These are phyloP conservation scores for Coendou prehensilis DNA, from an alignment of 2,797 vertebrate genomes.

Conservation along the genomic window DNA sequence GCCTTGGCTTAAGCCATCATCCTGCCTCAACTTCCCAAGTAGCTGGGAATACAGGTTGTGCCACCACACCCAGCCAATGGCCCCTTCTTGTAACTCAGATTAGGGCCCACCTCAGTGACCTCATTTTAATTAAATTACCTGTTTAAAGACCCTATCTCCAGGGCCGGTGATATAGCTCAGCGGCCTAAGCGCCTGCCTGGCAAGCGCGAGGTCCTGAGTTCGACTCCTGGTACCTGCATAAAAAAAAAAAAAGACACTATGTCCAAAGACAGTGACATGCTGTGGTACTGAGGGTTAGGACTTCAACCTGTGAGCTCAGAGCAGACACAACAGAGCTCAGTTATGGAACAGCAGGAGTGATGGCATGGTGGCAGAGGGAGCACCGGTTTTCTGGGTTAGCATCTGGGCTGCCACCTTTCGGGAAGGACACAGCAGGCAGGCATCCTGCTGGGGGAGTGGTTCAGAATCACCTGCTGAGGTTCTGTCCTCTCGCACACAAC, in stretches of 20 bases:
- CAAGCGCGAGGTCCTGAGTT: too few relatives aligned
- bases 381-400: too few relatives aligned
- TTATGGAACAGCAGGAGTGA: background rate
- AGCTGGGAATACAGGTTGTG: background rate
- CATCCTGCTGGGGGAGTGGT: background rate
- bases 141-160: background rate
- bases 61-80: background rate
- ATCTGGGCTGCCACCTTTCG: background rate
- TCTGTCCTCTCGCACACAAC: background rate
- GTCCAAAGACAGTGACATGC: background rate
- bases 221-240: too few relatives aligned
- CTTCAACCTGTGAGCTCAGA: background rate
- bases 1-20: background rate
- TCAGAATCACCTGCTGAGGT: background rate
- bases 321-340: background rate
- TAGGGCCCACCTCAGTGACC: background rate
- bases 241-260: background rate
- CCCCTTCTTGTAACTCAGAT: conserved; percentile 9
- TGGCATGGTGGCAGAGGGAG: fast-evolving
- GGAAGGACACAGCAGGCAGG: background rate
- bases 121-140: conserved; percentile 7
- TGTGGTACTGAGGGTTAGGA: background rate
- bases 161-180: too few relatives aligned
- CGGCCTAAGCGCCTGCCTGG: too few relatives aligned
- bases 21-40: background rate